These are phyloP conservation scores for Myotis findleyi DNA, from an alignment of 2,797 vertebrate species.

Conservation along the genomic window DNA sequence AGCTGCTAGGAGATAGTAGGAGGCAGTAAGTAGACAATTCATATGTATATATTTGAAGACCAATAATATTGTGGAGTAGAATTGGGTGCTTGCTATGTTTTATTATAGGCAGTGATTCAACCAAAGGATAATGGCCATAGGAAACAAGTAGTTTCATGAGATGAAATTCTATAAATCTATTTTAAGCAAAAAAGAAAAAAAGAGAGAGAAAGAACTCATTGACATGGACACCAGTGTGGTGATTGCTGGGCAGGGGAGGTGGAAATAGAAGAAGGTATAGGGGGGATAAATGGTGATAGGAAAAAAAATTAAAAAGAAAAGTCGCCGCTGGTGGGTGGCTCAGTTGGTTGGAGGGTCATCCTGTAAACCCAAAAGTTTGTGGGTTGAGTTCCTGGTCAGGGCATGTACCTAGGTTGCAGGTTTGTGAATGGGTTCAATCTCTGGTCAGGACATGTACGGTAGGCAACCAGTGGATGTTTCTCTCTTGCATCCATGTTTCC, in stretches of 20 bases:
- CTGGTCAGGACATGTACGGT: no score
- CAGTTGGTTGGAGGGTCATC: background rate
- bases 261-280: background rate
- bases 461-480: background rate
- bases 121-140: background rate
- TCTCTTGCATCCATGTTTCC: background rate
- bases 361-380: background rate
- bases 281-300: background rate
- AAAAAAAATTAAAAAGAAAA: background rate
- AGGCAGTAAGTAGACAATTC: background rate
- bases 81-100: background rate
- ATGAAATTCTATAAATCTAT: constrained; percentile 42
- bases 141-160: constrained; percentile 21
- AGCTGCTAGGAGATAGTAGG: background rate
- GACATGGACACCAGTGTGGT: background rate
- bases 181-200: background rate
- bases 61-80: background rate
- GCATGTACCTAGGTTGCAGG: background rate
- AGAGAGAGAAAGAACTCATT: background rate
- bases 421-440: background rate
- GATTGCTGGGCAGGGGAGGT: background rate
- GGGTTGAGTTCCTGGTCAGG: background rate
- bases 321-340: background rate
- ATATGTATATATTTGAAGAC: background rate
- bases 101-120: constrained; percentile 17